phyloP scores from a whole-genome alignment of 1,140 invertebrate genomes.

The Triops cancriformis region DNA sequence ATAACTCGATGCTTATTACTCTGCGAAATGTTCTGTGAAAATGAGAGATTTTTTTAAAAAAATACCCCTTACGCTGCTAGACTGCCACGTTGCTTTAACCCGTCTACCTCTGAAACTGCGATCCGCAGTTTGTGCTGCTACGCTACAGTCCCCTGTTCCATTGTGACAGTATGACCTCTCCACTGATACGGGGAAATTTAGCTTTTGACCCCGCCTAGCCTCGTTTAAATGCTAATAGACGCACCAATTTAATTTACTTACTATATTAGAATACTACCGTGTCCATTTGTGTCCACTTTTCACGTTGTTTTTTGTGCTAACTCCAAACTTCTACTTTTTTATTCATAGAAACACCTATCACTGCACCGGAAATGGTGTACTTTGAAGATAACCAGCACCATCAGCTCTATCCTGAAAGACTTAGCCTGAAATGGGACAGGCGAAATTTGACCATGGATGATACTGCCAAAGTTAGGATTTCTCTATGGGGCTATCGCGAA shows the following conservation, averaged over 20 bases:
- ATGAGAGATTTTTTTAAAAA: too few species aligned
- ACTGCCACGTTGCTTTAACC: too few species aligned
- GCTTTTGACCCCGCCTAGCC: too few species aligned
- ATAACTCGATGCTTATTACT: too few species aligned
- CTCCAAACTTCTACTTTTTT: not conserved
- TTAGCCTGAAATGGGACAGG: slow-evolving; percentile 69
- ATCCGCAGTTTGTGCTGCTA: too few species aligned
- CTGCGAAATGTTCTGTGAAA: too few species aligned
- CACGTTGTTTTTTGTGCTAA: not conserved
- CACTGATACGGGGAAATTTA: too few species aligned
- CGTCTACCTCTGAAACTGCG: too few species aligned
- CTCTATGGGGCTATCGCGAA: slow-evolving; percentile 78
- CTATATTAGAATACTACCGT: not conserved
- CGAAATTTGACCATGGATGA: slow-evolving; percentile 74
- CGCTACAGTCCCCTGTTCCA: too few species aligned
- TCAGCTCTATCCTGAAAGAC: slow-evolving; percentile 56
- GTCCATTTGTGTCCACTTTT: too few species aligned
- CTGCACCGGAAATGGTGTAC: slow-evolving; percentile 71
- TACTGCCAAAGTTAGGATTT: slow-evolving; percentile 64
- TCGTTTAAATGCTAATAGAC: not conserved
- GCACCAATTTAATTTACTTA: not conserved
- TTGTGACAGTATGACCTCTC: too few species aligned
- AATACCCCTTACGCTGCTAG: too few species aligned
- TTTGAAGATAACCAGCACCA: slow-evolving; percentile 61
- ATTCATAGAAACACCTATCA: slow-evolving; percentile 66